Evolutionary conservation across 2,113 vertebrate species (phyloP).

Genomic region (Mesembrinibis cayennensis): DNA sequence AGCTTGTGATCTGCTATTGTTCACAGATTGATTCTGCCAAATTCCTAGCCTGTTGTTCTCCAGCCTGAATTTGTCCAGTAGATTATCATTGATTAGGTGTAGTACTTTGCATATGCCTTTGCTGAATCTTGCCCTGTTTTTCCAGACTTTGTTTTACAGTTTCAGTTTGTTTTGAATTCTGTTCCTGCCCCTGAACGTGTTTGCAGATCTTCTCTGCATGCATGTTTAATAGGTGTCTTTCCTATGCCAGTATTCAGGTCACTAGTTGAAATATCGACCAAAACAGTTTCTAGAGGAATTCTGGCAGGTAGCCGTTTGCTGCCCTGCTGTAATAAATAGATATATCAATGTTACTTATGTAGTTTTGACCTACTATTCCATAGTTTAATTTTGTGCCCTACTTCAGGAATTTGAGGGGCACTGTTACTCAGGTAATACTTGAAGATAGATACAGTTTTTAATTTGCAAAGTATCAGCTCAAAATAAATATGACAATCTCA

Average conservation of each 20-base stretch:
- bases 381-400: background rate
- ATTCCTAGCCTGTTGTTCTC: background rate
- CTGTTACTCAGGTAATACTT: background rate
- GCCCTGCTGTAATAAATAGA: background rate
- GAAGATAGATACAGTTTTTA: background rate
- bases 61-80: background rate
- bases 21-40: background rate
- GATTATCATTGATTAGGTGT: background rate
- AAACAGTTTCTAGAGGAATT: background rate
- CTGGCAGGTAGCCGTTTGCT: background rate
- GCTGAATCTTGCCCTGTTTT: background rate
- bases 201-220: background rate
- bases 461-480: background rate
- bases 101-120: background rate
- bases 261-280: background rate
- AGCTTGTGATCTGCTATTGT: background rate
- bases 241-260: background rate
- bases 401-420: background rate
- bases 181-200: rapidly evolving
- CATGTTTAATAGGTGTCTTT: background rate
- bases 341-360: background rate
- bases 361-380: background rate
- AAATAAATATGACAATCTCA: background rate
- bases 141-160: background rate
- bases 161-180: background rate